Percentiles rank a stretch among this genome's conserved stretches.
Evolutionary conservation across 2,888 invertebrate species (phyloP).

Genomic region (Mythimna impura): DNA sequence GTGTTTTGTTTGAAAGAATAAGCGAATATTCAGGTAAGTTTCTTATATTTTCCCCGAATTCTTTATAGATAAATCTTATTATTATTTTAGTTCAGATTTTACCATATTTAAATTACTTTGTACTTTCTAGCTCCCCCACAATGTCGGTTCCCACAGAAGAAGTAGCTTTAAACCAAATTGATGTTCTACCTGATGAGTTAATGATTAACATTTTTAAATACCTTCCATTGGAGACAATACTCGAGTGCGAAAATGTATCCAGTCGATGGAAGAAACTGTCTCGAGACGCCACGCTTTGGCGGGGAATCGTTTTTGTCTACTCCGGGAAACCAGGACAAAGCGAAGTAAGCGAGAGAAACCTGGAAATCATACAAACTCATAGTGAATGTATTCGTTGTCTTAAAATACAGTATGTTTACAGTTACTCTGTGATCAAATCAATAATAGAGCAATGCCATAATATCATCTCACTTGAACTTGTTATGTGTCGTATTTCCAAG

Average conservation of each 20-base stretch:
- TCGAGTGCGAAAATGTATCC: slow-evolving; percentile 81
- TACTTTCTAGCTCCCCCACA: slow-evolving; percentile 30
- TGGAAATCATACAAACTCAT: slow-evolving; percentile 79
- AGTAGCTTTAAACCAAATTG: slow-evolving; percentile 61
- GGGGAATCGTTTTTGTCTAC: slow-evolving; percentile 76
- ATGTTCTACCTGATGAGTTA: slow-evolving; percentile 83
- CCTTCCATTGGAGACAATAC: slow-evolving; percentile 78
- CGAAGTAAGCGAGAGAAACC: slow-evolving; percentile 77
- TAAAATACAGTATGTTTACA: slow-evolving; percentile 83
- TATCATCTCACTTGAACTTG: slow-evolving; percentile 81
- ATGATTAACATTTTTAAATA: slow-evolving; percentile 81
- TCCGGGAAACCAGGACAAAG: slow-evolving; percentile 82
- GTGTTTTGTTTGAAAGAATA: neutral
- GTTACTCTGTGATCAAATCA: slow-evolving; percentile 76
- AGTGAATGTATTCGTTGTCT: slow-evolving; percentile 76
- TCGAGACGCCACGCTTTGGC: slow-evolving; percentile 80
- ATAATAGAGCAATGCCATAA: slow-evolving; percentile 79
- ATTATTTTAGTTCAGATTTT: neutral
- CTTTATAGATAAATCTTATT: neutral
- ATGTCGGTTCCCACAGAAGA: slow-evolving; percentile 66
- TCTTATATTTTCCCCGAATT: neutral
- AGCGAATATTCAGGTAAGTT: slow-evolving; percentile 26
- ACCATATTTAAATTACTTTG: neutral
- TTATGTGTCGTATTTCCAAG: slow-evolving; percentile 84
- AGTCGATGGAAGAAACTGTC: slow-evolving; percentile 80